Evolutionary conservation across 2,797 vertebrate genomes (phyloP).

Genomic region (Propithecus perrieri): DNA sequence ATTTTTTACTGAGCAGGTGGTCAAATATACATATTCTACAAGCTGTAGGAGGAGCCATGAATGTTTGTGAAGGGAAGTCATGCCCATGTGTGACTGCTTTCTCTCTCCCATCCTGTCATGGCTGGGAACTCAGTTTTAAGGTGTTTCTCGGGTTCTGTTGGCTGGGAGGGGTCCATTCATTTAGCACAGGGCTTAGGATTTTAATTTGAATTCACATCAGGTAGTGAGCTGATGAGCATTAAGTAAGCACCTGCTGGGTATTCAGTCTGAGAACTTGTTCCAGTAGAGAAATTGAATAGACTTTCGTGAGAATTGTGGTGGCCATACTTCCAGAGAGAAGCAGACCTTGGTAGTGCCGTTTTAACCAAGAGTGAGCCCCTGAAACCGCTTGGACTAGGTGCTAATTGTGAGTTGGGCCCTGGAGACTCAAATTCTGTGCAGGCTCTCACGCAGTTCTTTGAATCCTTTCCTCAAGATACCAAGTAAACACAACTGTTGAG

Average conservation of each 20-base stretch:
- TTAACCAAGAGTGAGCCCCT: neutral
- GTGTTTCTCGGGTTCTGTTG: neutral
- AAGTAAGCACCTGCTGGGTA: neutral
- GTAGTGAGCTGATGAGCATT: rapidly evolving
- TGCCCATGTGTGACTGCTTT: neutral
- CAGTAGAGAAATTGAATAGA: neutral
- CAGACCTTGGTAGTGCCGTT: no score
- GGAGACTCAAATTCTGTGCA: neutral
- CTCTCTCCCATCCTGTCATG: neutral
- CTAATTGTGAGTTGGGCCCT: neutral
- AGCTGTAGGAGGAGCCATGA: neutral
- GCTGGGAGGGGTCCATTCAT: neutral
- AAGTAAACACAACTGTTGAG: no score
- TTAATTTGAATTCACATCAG: neutral
- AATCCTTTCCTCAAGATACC: neutral
- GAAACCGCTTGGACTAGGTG: neutral
- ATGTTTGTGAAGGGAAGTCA: neutral
- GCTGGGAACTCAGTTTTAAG: neutral
- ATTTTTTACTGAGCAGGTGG: neutral
- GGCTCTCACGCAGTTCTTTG: neutral
- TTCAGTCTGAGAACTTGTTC: neutral
- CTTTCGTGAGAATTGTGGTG: neutral
- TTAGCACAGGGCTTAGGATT: neutral
- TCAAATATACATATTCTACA: neutral
- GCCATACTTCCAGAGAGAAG: neutral